These are phyloP conservation scores for Nanorana parkeri DNA, from an alignment of 2,113 vertebrate genomes.

Conservation along the genomic window DNA sequence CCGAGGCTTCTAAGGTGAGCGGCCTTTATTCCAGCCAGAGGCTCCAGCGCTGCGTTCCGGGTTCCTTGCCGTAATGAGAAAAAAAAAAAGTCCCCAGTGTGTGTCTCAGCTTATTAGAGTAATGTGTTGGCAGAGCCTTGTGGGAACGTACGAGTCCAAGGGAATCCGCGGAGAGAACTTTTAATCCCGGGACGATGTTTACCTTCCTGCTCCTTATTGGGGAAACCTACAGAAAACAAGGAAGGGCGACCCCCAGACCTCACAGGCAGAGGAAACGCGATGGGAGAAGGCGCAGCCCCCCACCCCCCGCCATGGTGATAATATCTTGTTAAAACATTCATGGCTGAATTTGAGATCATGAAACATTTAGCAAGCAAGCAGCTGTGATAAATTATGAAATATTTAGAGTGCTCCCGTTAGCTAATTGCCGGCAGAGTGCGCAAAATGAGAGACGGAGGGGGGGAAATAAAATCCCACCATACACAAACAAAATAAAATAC, in stretches of 20 bases:
- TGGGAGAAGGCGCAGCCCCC: background rate
- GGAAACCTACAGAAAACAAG: slow-evolving; percentile 20
- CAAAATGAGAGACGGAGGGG: slow-evolving; percentile 17
- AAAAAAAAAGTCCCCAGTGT: background rate
- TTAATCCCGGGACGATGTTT: background rate
- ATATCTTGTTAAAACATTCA: slow-evolving; percentile 56
- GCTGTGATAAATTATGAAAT: slow-evolving; percentile 57
- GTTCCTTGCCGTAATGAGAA: too few species aligned
- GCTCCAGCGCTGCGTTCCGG: too few species aligned
- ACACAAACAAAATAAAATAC: slow-evolving; percentile 54
- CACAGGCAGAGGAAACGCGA: slow-evolving; percentile 19
- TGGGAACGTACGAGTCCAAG: slow-evolving; percentile 1
- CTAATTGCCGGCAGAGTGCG: slow-evolving; percentile 48
- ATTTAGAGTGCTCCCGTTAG: slow-evolving; percentile 52
- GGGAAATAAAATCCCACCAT: slow-evolving; percentile 7
- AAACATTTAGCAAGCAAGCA: slow-evolving; percentile 56
- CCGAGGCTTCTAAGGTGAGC: too few species aligned
- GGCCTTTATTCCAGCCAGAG: too few species aligned
- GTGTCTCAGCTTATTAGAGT: background rate
- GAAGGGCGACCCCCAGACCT: background rate
- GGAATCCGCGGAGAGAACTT: background rate
- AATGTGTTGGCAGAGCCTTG: slow-evolving; percentile 15
- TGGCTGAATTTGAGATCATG: slow-evolving; percentile 51
- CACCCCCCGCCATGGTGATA: background rate
- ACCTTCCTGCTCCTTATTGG: slow-evolving; percentile 25